phyloP scores from a whole-genome alignment of 2,888 invertebrate species.

The Therioaphis trifolii region DNA sequence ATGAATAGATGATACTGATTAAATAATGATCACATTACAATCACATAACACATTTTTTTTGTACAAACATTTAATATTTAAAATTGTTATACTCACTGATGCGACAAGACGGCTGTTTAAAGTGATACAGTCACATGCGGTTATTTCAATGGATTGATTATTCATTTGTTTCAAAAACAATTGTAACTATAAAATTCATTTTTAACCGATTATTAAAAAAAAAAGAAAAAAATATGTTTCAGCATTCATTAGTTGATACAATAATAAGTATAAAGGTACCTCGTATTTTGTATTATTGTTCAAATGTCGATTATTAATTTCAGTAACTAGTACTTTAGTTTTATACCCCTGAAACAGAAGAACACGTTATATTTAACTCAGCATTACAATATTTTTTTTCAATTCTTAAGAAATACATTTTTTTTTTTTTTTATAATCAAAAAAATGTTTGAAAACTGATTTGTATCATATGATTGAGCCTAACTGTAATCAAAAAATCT shows the following conservation, averaged over 20 bases:
- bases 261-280: slow-evolving; percentile 57
- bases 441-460: too few relatives aligned
- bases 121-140: slow-evolving; percentile 67
- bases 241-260: neutral
- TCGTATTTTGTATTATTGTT: slow-evolving; percentile 64
- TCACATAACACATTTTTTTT: neutral
- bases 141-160: slow-evolving; percentile 67
- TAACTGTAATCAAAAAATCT: too few relatives aligned
- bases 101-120: slow-evolving; percentile 67
- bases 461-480: too few relatives aligned
- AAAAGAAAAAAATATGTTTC: neutral
- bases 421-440: too few relatives aligned
- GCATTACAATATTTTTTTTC: too few relatives aligned
- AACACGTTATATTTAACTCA: too few relatives aligned
- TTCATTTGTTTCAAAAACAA: slow-evolving; percentile 67
- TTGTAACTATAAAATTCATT: slow-evolving; percentile 66
- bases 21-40: too few relatives aligned
- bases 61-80: too few relatives aligned
- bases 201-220: too few relatives aligned
- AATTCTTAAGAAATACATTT: too few relatives aligned
- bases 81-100: slow-evolving; percentile 66
- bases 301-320: slow-evolving; percentile 63
- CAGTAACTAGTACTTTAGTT: slow-evolving; percentile 64
- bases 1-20: too few relatives aligned
- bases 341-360: slow-evolving; percentile 64